phyloP scores from a whole-genome alignment of 2,113 vertebrate genomes.

The Coptodon rendalli region DNA sequence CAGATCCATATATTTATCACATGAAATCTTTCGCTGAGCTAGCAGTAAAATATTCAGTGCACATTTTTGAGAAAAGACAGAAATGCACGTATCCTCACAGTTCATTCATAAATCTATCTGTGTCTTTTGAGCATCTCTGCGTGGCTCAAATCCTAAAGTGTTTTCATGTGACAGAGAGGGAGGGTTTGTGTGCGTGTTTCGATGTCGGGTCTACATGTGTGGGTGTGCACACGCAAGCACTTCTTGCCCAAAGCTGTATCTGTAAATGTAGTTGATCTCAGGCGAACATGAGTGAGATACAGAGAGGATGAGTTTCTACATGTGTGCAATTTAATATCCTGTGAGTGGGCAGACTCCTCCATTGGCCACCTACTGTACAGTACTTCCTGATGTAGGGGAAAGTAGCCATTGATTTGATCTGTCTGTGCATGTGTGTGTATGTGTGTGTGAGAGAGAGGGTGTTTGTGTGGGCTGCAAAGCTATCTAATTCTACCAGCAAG shows the following conservation, averaged over 20 bases:
- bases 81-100: neutral
- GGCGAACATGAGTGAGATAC: constrained; percentile 24
- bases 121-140: neutral
- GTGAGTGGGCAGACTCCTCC: constrained; percentile 61
- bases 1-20: neutral
- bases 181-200: neutral
- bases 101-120: constrained; percentile 55
- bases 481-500: constrained; percentile 37
- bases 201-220: constrained; percentile 11
- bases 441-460: neutral
- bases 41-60: neutral
- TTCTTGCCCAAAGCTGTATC: constrained; percentile 31
- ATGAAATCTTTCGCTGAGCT: neutral
- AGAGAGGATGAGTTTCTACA: constrained; percentile 40
- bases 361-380: constrained; percentile 44
- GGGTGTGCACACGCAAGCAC: constrained; percentile 4
- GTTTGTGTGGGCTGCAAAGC: constrained; percentile 42
- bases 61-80: neutral
- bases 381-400: constrained; percentile 54
- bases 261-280: constrained; percentile 35
- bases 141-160: neutral
- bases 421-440: constrained; percentile 12
- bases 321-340: constrained; percentile 52
- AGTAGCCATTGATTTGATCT: constrained; percentile 56
- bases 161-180: neutral